Evolutionary conservation across 1,140 invertebrate genomes (phyloP).

Genomic region (Ceratosolen fusciceps): DNA sequence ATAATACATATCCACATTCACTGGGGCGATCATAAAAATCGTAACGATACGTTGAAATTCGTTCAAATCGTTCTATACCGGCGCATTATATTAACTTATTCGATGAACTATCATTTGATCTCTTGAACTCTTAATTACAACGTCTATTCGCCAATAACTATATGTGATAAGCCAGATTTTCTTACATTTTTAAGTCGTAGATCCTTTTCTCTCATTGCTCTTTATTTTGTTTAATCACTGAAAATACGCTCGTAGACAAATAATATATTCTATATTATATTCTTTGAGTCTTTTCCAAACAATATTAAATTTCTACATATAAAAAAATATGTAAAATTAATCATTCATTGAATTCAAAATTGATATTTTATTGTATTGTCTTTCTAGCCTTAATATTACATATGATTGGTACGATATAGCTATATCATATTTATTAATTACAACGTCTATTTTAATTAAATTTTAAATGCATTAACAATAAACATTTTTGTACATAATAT

Average conservation of each 20-base stretch:
- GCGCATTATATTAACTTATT: neutral
- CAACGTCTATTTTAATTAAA: too few species aligned
- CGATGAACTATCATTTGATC: neutral
- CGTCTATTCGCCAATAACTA: neutral
- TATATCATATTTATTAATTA: too few species aligned
- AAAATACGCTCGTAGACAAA: neutral
- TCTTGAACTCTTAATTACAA: constrained; percentile 7
- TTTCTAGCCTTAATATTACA: too few species aligned
- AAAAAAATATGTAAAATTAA: too few species aligned
- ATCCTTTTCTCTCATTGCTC: neutral
- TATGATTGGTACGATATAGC: too few species aligned
- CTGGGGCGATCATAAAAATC: neutral
- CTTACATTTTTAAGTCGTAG: neutral
- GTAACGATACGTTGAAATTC: neutral
- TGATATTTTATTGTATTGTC: too few species aligned
- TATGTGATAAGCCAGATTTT: neutral
- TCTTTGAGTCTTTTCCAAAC: too few species aligned
- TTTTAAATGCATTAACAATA: too few species aligned
- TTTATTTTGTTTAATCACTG: neutral
- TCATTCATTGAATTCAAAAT: too few species aligned
- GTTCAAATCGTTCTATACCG: neutral
- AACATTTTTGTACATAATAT: too few species aligned
- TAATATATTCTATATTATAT: too few species aligned
- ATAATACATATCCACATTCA: neutral
- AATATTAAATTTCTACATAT: too few species aligned